Percentiles rank a stretch among this genome's conserved stretches.
phyloP scores from a whole-genome alignment of 2,888 invertebrate species.

The Prionchulus punctatus region DNA sequence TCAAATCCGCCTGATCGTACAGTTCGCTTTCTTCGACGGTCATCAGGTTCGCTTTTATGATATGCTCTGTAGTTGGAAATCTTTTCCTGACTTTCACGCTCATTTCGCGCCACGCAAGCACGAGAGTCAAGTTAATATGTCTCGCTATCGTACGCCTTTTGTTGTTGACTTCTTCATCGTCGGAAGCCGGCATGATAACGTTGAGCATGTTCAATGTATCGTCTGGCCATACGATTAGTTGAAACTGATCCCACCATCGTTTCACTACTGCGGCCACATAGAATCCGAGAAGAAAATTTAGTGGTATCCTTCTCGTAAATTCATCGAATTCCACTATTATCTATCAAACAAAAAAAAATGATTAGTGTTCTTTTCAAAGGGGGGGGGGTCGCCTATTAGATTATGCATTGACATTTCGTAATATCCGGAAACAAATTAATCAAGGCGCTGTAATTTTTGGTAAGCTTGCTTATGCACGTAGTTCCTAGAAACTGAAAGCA shows the following conservation, averaged over 20 bases:
- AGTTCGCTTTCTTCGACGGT: constrained; percentile 33
- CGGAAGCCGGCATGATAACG: constrained; percentile 3
- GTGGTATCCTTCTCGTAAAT: constrained; percentile 20
- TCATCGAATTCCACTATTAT: constrained; percentile 15
- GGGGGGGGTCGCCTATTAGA: too few species aligned
- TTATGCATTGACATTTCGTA: too few species aligned
- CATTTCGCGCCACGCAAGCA: constrained; percentile 17
- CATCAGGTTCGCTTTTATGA: constrained; percentile 36
- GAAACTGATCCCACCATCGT: constrained; percentile 13
- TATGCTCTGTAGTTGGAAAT: constrained; percentile 34
- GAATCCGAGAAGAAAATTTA: constrained; percentile 23
- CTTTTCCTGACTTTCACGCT: constrained; percentile 21
- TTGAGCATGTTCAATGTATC: not conserved
- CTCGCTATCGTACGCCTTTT: constrained; percentile 19
- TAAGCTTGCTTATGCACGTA: too few species aligned
- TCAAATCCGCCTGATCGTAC: constrained; percentile 29
- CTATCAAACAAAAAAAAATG: too few species aligned
- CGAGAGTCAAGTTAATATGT: constrained; percentile 20
- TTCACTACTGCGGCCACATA: constrained; percentile 23
- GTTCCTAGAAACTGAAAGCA: too few species aligned
- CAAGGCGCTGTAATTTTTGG: too few species aligned
- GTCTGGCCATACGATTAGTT: constrained; percentile 11
- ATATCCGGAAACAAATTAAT: too few species aligned
- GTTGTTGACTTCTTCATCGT: constrained; percentile 15
- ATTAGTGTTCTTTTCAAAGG: too few species aligned